Conservation (phyloP, 2,888 invertebrate genomes). For the Chrysolina americana region DNA sequence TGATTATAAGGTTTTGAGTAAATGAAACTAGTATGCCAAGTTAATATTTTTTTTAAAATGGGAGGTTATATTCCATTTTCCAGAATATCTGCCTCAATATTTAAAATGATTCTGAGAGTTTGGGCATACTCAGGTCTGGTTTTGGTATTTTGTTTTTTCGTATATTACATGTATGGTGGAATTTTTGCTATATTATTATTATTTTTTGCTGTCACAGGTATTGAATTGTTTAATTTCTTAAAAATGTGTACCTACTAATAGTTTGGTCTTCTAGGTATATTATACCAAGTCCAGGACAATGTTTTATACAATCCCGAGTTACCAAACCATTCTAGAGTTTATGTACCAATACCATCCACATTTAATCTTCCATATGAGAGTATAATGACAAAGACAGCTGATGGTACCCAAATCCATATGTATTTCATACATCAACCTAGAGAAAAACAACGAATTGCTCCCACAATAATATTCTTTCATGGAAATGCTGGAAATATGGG, state of each 20-base stretch:
- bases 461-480: constrained; percentile 92
- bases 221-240: constrained; percentile 49
- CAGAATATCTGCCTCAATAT: constrained; percentile 69
- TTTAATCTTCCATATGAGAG: constrained; percentile 91
- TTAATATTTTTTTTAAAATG: constrained; percentile 54
- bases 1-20: neutral
- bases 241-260: neutral
- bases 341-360: constrained; percentile 89
- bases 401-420: constrained; percentile 85
- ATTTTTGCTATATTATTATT: constrained; percentile 80
- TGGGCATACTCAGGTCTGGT: constrained; percentile 85
- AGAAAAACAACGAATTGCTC: constrained; percentile 78
- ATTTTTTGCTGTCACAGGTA: constrained; percentile 81
- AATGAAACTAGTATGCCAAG: neutral
- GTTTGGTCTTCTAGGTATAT: constrained; percentile 74
- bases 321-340: constrained; percentile 89
- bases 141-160: constrained; percentile 80
- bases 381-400: constrained; percentile 80
- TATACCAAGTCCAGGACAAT: constrained; percentile 90
- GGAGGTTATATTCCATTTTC: constrained; percentile 66
- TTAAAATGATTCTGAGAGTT: constrained; percentile 77
- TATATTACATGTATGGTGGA: constrained; percentile 89
- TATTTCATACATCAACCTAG: constrained; percentile 85
- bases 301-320: constrained; percentile 92
- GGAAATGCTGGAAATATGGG: constrained; percentile 99